phyloP scores from a whole-genome alignment of 2,797 vertebrate genomes.

The Halcyon smyrnensis region DNA sequence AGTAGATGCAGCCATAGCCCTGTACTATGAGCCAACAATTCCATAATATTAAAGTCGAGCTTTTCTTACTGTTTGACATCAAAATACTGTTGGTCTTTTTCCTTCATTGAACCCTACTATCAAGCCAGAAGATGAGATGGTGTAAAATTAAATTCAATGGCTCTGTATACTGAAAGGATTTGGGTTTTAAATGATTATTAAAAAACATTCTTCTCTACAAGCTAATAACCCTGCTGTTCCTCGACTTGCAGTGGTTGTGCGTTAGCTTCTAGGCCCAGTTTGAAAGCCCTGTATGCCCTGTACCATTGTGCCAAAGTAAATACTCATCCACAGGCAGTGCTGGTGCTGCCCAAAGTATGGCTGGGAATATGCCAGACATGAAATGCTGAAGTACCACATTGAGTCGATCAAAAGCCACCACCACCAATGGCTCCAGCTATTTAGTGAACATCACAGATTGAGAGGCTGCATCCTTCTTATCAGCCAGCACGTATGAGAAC shows the following conservation, averaged over 20 bases:
- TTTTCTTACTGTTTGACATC: not conserved
- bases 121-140: not conserved
- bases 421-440: fast-evolving
- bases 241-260: not conserved
- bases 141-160: not conserved
- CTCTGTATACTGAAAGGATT: not conserved
- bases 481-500: not conserved
- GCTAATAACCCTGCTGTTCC: not conserved
- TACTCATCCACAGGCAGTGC: not conserved
- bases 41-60: not conserved
- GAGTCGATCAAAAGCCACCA: fast-evolving
- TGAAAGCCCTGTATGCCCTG: not conserved
- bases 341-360: fast-evolving
- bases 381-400: not conserved
- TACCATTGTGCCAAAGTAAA: not conserved
- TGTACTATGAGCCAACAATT: not conserved
- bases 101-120: not conserved
- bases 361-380: not conserved
- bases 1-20: not conserved
- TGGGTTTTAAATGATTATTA: fast-evolving
- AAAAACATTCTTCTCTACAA: not conserved
- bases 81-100: not conserved
- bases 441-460: not conserved
- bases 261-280: not conserved
- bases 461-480: not conserved